A percentile compares a stretch with the other conserved stretches of the same genome.
Evolutionary conservation across 2,113 vertebrate species (phyloP).

Genomic region (Excalfactoria chinensis): DNA sequence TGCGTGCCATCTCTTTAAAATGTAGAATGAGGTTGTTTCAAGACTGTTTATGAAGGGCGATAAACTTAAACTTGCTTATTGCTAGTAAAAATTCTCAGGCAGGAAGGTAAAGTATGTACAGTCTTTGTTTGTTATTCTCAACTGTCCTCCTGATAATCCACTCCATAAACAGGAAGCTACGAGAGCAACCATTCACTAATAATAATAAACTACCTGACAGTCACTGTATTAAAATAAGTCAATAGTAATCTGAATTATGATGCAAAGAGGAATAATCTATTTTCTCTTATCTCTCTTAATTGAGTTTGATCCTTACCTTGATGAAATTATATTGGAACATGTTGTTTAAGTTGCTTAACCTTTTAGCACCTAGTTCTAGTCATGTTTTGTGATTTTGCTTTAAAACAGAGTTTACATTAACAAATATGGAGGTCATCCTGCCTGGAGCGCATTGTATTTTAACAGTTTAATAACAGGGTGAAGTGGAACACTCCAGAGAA

Average conservation of each 20-base stretch:
- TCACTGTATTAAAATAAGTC: conserved; percentile 31
- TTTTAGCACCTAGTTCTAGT: conserved; percentile 64
- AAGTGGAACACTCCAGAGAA: conserved; percentile 70
- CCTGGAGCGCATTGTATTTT: conserved; percentile 66
- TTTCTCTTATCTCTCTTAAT: conserved; percentile 56
- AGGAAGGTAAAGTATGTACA: not conserved
- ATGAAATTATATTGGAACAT: conserved; percentile 54
- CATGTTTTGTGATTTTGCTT: conserved; percentile 70
- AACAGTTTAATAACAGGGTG: conserved; percentile 78
- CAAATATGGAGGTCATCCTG: conserved; percentile 76
- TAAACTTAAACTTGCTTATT: conserved; percentile 4
- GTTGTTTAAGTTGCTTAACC: conserved; percentile 69
- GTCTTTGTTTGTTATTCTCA: not conserved
- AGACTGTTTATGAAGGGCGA: not conserved
- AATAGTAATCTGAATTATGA: conserved; percentile 34
- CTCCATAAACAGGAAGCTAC: not conserved
- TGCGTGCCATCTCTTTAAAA: not conserved
- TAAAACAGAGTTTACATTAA: conserved; percentile 71
- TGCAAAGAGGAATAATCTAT: conserved; percentile 53
- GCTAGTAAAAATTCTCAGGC: not conserved
- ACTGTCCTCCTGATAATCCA: not conserved
- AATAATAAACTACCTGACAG: not conserved
- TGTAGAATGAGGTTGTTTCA: not conserved
- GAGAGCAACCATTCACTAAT: not conserved
- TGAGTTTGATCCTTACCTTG: conserved; percentile 67